Evolutionary conservation across 2,888 invertebrate species (phyloP), one percentile per base, ranked within the genome.

Genomic region (Notodonta dromedarius): DNA sequence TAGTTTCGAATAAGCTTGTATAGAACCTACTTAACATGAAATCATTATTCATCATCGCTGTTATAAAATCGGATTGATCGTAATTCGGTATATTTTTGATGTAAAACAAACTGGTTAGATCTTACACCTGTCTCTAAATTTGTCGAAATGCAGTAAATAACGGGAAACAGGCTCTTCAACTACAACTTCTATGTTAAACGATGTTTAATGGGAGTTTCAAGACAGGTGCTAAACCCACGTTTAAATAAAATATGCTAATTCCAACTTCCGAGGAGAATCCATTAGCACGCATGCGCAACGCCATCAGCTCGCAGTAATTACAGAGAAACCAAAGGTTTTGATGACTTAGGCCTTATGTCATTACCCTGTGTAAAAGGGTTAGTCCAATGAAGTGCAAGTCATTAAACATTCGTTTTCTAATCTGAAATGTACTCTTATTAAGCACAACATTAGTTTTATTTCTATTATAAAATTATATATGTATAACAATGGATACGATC

Each of bases 201-300:
- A 63, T 60, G 32, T 61, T 63, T 54, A 58, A 59, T 59, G 46
- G 53, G 53, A 56, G 39, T 6, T 39, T 32, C 48, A 35, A 51
- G 59, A 46, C 57, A 53, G 44, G 51, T 58, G 66, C 32, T 63
- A 69, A 70, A 59, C 69, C 71, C 50, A 63, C n/a, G 12, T 9
- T 24, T 54, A 71, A 68, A 70, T 60, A 67, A 59, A 61, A 61
- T 57, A 24, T 24, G 44, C 39, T 54, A 54, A 54, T 54, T 54
- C 8, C n/a, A 12, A 54, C 35, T 61, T 61, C 24, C 12, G 40
- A 61, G 66, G 57, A 40, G 9, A 11, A 13, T 40, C 46, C 50
- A 55, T 59, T 57, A 24, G 8, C 39, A 51, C 40, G 35, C 32
- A 40, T 12, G n/a, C 13, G 14, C 12, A 8, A 32, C 13, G 52